Evolutionary conservation across 2,113 vertebrate species (phyloP), one percentile per base, ranked within the genome.

Genomic region (Calidris pygmaea): DNA sequence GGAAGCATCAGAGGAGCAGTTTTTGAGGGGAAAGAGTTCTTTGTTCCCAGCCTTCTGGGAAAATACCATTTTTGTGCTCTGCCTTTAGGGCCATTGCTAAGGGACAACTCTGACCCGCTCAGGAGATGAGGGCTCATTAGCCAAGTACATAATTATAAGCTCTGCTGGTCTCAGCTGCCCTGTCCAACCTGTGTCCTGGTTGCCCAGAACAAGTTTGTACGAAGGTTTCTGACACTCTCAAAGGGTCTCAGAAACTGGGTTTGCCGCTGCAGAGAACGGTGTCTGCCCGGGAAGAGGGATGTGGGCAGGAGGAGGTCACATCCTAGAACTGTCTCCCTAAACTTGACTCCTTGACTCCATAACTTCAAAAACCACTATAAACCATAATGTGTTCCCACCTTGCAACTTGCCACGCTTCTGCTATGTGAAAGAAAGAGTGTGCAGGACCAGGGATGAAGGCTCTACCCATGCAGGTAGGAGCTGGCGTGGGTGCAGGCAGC

Each of bases 101-200:
- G 34, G 48, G n/a, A 19, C 27, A n/a, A 0, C 60, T 37, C 9
- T 6, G 53, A 24, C n/a, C 24, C 12, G 0, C 56, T 70, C 6
- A 4, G 58, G 93, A 48, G 16, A 43, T 12, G 0, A 0, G 62
- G 47, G 59, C 19, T 83, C 30, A 1, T 86, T 47, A 63, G 8
- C 45, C n/a, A 55, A 2, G 10, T 27, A 3, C 5, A 4, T 39
- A 20, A 71, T 65, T 41, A 30, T 8, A 12, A 60, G 23, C 45
- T 39, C 48, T 59, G 34, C 55, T 48, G 52, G 9, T 77, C 39
- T 63, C 60, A 35, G 55, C 45, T 34, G 26, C 37, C 22, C 22
- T 70, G 62, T 34, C 60, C 74, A 5, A 41, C 37, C 37, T 9
- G 13, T 34, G 24, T 34, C 47, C 58, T 21, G 7, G 12, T 35